Conservation (phyloP, 2,888 invertebrate genomes). For the Seladonia tumulorum region DNA sequence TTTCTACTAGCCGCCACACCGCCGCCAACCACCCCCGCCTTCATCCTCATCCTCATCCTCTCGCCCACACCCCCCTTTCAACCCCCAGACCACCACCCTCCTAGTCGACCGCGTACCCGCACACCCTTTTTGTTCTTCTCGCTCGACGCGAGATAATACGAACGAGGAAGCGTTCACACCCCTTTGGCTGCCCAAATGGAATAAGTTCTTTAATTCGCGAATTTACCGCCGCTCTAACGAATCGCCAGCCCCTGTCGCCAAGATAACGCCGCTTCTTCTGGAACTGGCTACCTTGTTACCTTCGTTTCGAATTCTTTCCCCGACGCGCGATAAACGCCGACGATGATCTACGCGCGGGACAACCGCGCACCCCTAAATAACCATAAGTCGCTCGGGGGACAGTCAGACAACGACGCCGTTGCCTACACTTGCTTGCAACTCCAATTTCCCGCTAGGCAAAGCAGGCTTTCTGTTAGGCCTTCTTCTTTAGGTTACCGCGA, state of each 20-base stretch:
- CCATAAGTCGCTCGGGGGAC: background rate
- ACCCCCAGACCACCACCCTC: conserved; percentile 13
- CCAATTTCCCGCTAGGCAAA: background rate
- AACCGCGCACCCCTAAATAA: background rate
- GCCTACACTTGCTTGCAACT: background rate
- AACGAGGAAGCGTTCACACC: conserved; percentile 84
- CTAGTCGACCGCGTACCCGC: conserved; percentile 58
- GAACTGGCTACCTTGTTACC: conserved; percentile 17
- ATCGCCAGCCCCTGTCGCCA: conserved; percentile 67
- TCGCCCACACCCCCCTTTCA: conserved; percentile 70
- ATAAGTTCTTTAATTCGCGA: conserved; percentile 84
- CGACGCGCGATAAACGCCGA: background rate
- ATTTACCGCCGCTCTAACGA: conserved; percentile 80
- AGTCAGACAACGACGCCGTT: background rate
- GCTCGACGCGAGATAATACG: conserved; percentile 80
- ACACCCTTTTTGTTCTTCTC: conserved; percentile 66
- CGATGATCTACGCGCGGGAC: background rate
- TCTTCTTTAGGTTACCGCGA: too few relatives aligned
- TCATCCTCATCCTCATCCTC: conserved; percentile 64
- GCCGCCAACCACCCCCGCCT: conserved; percentile 61
- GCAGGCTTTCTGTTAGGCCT: too few relatives aligned
- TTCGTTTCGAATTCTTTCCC: conserved; percentile 49
- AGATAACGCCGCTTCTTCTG: conserved; percentile 63
- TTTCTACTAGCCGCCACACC: conserved; percentile 70
- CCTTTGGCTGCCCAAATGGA: conserved; percentile 84